phyloP scores from a whole-genome alignment of 2,113 vertebrate genomes.

The Galeopterus variegatus region DNA sequence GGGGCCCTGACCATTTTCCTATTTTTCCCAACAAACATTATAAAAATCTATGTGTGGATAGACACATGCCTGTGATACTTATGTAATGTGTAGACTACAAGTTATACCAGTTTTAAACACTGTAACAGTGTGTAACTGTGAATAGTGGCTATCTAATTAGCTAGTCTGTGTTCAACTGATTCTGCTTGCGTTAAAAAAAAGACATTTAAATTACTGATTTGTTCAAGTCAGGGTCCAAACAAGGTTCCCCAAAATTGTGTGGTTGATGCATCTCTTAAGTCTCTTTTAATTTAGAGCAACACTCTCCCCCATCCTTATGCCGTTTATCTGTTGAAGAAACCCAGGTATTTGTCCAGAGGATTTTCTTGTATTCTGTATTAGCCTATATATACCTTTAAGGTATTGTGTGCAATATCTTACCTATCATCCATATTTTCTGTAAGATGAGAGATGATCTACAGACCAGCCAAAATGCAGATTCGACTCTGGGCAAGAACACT shows the following conservation, averaged over 20 bases:
- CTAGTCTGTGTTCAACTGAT: not conserved
- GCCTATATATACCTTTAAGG: not conserved
- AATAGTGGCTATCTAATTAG: not conserved
- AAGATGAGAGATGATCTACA: not conserved
- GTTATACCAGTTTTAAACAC: not conserved
- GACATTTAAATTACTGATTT: not conserved
- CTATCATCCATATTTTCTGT: not conserved
- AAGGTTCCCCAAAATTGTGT: accelerated
- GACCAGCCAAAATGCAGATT: not conserved
- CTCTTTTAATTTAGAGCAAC: not conserved
- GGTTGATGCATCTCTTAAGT: not conserved
- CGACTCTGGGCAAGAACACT: not conserved
- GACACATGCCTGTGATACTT: accelerated
- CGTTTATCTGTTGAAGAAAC: not conserved
- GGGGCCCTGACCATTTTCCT: too few species aligned
- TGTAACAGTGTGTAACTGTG: not conserved
- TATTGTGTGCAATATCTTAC: not conserved
- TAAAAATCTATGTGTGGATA: not conserved
- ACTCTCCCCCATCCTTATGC: not conserved
- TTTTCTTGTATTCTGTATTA: not conserved
- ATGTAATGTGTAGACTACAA: accelerated
- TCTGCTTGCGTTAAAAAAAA: not conserved
- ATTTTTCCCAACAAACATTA: too few species aligned
- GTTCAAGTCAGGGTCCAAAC: not conserved
- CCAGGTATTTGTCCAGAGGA: not conserved